A percentile compares a stretch with the other conserved stretches of the same genome.
These are phyloP conservation scores for Mylabris phalerata DNA, from an alignment of 1,140 invertebrate genomes.

Conservation along the genomic window DNA sequence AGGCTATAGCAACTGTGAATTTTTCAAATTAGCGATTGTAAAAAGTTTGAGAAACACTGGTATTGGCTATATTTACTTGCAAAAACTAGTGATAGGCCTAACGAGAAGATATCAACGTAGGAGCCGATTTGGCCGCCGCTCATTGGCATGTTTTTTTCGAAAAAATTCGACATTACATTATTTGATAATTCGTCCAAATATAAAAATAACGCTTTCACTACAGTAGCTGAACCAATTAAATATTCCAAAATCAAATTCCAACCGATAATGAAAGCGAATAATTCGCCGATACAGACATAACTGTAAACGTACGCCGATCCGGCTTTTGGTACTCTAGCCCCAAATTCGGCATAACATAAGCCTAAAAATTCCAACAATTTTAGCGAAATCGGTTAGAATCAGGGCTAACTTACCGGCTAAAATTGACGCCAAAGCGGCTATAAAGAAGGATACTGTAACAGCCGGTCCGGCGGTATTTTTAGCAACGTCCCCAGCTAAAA, in stretches of 20 bases:
- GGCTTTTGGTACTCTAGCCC: slow-evolving; percentile 76
- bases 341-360: slow-evolving; percentile 84
- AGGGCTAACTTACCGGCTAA: slow-evolving; percentile 53
- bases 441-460: slow-evolving; percentile 57
- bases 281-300: slow-evolving; percentile 83
- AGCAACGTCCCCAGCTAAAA: slow-evolving; percentile 60
- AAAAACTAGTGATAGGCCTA: slow-evolving; percentile 51
- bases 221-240: slow-evolving; percentile 73
- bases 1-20: slow-evolving; percentile 46
- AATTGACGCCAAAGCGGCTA: slow-evolving; percentile 62
- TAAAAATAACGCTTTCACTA: slow-evolving; percentile 64
- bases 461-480: slow-evolving; percentile 56
- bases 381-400: neutral
- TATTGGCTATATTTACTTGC: slow-evolving; percentile 42
- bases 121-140: slow-evolving; percentile 49
- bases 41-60: neutral
- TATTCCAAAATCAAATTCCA: slow-evolving; percentile 91
- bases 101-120: slow-evolving; percentile 64
- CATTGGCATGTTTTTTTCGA: slow-evolving; percentile 52
- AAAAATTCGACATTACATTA: slow-evolving; percentile 53
- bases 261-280: slow-evolving; percentile 70
- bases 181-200: slow-evolving; percentile 64
- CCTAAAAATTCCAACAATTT: slow-evolving; percentile 47
- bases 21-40: neutral
- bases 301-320: slow-evolving; percentile 87